Evolutionary conservation across 2,888 invertebrate species (phyloP), one percentile per base, ranked within the genome.

Genomic region (Andrena chrysosceles): DNA sequence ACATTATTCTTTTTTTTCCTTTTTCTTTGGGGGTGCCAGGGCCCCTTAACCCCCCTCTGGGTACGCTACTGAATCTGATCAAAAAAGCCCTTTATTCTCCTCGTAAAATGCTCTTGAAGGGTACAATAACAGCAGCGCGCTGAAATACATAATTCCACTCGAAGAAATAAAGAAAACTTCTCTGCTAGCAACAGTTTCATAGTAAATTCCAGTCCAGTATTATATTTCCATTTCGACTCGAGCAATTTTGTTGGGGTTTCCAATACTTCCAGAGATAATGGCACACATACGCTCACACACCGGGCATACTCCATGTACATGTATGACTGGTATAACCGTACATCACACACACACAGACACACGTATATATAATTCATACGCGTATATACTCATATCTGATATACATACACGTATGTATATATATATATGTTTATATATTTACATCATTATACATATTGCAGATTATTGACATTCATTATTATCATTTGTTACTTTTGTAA

Each of bases 231-330:
- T 16, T 42, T 42, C 42, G 16, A 13, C 16, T 13, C 42, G 56
- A 23, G 23, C 56, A 26, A 56, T 26, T 56, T 56, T 10, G 10
- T 56, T 42, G 23, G 23, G 23, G 23, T 56, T 26, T 23, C 23
- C 8, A 56, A 56, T 56, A 26, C 23, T 56, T 56, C 23, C 10
- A 20, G 23, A 56, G 23, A 56, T 56, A 56, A 23, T 26, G 10
- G 23, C 56, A 56, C 23, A 13, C 23, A 8, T 10, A 26, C 26
- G 23, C 56, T 96, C 13, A 23, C 10, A 56, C 26, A 4, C 56
- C 56, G 23, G 23, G 23, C 56, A 92, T 93, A 93, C 93, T 93
- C 95, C 95, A 94, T 92, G 91, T 86, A 83, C 63, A 42, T 59
- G 42, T 52, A 26, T 56, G 26, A 20, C 60, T 64, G 77, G 85